Evolutionary conservation across 2,113 vertebrate genomes (phyloP), one percentile per base, ranked within the genome.

Genomic region (Pyrgilauda ruficollis): DNA sequence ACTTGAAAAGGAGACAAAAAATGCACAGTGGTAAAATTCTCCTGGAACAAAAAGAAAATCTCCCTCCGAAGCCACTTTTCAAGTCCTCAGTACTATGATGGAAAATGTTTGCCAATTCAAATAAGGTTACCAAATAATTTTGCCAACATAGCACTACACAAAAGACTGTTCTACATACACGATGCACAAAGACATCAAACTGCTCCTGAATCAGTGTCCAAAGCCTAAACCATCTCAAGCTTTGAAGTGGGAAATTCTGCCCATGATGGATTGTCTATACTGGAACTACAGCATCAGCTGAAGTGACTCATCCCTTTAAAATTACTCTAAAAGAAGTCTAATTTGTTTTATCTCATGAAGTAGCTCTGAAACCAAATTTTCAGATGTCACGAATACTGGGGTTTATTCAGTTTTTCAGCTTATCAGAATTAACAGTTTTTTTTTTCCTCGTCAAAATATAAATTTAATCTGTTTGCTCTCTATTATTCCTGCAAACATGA

Each of bases 1-100:
- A 55, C 10, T 39, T n/a, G 17, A 46, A 69, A 62, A 69, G 6
- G 13, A 50, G 2, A 7, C 46, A 3, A 31, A 75, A 81, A 85
- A 46, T 0, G 5, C 7, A 56, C 13, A 27, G 10, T 6, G 0
- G 11, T 39, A 3, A 2, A 33, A 70, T 15, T 12, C 26, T 39
- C n/a, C 14, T 0, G 28, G 6, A 10, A 55, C 1, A 2, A 62
- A 24, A 52, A 49, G 1, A 66, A 24, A 67, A 20, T 2, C 39
- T 66, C 16, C 15, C 50, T 46, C 16, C 5, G 1, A 93, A 82
- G 30, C 44, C 14, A 63, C 5, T 67, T 75, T 55, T 47, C 0
- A 84, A 43, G 22, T 47, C 37, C 49, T 44, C 50, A 44, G 4
- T 61, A 67, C 3, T 7, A n/a, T 4, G n/a, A 37, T 0, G 6